phyloP scores from a whole-genome alignment of 2,797 vertebrate genomes.

The Rhinophrynus dorsalis region DNA sequence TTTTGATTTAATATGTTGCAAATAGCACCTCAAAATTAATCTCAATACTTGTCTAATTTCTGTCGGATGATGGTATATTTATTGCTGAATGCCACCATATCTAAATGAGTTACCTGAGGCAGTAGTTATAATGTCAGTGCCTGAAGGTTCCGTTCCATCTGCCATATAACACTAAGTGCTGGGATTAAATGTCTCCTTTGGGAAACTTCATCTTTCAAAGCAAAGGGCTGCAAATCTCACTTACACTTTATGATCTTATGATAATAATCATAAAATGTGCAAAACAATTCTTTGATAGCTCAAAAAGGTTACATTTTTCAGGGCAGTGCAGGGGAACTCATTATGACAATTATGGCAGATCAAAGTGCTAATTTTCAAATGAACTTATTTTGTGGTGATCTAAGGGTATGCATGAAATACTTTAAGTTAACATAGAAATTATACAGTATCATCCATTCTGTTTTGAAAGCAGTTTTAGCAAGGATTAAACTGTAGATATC shows the following conservation, averaged over 20 bases:
- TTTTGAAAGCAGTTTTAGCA: too few species aligned
- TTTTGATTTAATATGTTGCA: conserved; percentile 81
- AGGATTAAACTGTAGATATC: too few species aligned
- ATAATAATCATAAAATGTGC: conserved; percentile 64
- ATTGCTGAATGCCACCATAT: conserved; percentile 80
- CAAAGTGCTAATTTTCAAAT: conserved; percentile 29
- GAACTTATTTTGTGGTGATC: too few species aligned
- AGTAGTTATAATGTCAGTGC: conserved; percentile 73
- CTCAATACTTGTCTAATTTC: conserved; percentile 85
- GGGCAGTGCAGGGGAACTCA: conserved; percentile 34
- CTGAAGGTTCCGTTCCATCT: conserved; percentile 69
- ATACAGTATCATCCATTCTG: too few species aligned
- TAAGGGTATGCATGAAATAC: too few species aligned
- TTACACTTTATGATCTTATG: conserved; percentile 69
- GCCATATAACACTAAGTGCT: conserved; percentile 53
- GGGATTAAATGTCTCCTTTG: conserved; percentile 60
- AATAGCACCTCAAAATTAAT: conserved; percentile 81
- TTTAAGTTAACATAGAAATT: too few species aligned
- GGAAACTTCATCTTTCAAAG: conserved; percentile 64
- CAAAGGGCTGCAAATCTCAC: conserved; percentile 64
- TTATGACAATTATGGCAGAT: conserved; percentile 44
- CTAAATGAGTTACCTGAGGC: conserved; percentile 81
- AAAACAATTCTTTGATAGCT: conserved; percentile 42
- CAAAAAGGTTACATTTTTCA: conserved; percentile 42
- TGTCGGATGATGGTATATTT: conserved; percentile 80